Percentiles rank a stretch among this genome's conserved stretches.
These are phyloP conservation scores for Microhierax caerulescens DNA, from an alignment of 2,797 vertebrate genomes.

Conservation along the genomic window DNA sequence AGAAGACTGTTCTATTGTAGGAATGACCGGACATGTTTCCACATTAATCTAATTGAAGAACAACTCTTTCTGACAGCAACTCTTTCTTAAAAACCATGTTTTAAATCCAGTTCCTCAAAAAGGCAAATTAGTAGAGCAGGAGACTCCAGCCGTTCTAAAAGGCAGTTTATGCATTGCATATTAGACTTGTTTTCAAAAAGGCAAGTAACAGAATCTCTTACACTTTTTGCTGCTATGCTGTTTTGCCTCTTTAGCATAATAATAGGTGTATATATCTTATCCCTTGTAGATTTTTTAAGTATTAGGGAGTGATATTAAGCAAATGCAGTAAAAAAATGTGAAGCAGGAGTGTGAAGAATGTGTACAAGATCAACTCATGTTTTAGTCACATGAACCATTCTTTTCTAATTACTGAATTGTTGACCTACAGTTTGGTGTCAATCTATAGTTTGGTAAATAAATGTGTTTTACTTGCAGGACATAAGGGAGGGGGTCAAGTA, in stretches of 20 bases:
- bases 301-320: neutral
- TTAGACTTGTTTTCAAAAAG: neutral
- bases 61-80: neutral
- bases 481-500: neutral
- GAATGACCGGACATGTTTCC: neutral
- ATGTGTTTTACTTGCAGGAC: neutral
- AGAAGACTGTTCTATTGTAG: neutral
- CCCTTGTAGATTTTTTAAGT: neutral
- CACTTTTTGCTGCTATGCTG: neutral
- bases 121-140: slow-evolving; percentile 12
- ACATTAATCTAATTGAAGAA: neutral
- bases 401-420: neutral
- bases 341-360: neutral
- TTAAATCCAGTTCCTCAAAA: slow-evolving; percentile 6
- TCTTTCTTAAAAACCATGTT: neutral
- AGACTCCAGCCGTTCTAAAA: neutral
- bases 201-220: neutral
- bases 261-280: neutral
- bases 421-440: neutral
- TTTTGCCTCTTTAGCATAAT: neutral
- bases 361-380: neutral
- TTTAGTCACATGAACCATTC: neutral
- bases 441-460: neutral
- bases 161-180: neutral
- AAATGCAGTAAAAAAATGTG: neutral